Conservation (phyloP, 2,113 vertebrate genomes). For the Megaleporinus macrocephalus region DNA sequence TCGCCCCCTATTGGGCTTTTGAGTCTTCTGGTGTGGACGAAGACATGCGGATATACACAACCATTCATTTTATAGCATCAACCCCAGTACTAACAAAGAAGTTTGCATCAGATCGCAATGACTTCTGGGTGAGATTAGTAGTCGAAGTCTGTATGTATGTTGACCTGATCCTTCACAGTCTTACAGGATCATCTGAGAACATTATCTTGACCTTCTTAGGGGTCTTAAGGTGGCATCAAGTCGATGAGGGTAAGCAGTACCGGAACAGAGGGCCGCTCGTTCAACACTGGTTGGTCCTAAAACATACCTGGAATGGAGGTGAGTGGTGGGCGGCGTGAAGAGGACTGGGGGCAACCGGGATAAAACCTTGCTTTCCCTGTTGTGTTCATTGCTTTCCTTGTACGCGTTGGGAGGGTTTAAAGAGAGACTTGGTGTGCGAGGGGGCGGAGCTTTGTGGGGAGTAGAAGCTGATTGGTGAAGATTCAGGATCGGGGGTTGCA, state of each 20-base stretch:
- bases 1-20: no score
- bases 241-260: not conserved
- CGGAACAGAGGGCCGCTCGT: not conserved
- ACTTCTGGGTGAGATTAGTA: no score
- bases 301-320: not conserved
- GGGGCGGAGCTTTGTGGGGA: constrained; percentile 29
- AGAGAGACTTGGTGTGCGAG: not conserved
- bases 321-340: not conserved
- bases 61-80: no score
- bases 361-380: constrained; percentile 37
- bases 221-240: not conserved
- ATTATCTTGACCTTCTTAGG: not conserved
- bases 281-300: not conserved
- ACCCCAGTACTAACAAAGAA: no score
- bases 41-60: no score
- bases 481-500: constrained; percentile 35
- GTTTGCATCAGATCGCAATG: no score
- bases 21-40: no score
- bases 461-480: constrained; percentile 27
- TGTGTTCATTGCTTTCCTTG: constrained; percentile 28
- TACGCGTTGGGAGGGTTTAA: constrained; percentile 18
- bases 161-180: no score
- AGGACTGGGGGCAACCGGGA: constrained; percentile 24
- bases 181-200: no score
- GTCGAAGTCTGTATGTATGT: no score